Evolutionary conservation across 2,888 invertebrate genomes (phyloP).

Genomic region (Lepeophtheirus nordmannii): DNA sequence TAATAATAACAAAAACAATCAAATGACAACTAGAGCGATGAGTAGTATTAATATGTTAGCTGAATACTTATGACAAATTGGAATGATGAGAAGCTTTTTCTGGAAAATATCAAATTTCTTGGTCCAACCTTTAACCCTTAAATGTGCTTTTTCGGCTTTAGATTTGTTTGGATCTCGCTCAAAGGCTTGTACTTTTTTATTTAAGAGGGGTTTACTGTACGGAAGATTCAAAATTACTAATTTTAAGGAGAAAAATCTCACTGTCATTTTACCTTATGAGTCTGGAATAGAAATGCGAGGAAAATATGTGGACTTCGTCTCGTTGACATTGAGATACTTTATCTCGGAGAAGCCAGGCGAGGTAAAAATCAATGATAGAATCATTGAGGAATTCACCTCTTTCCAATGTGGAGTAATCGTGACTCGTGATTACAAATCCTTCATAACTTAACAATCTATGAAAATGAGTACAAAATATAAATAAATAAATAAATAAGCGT

Average conservation of each 20-base stretch:
- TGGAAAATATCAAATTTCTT: conserved; percentile 21
- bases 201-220: background rate
- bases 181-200: background rate
- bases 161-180: background rate
- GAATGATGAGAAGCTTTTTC: conserved; percentile 17
- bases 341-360: conserved; percentile 6
- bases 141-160: conserved; percentile 13
- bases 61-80: conserved; percentile 17
- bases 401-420: conserved; percentile 16
- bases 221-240: background rate
- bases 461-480: background rate
- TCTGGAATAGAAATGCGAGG: conserved; percentile 20
- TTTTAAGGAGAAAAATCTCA: background rate
- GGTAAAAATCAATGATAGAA: conserved; percentile 18
- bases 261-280: background rate
- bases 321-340: background rate
- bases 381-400: conserved; percentile 21
- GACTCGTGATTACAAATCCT: background rate
- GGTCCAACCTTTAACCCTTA: conserved; percentile 21
- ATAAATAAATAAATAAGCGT: background rate
- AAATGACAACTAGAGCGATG: background rate
- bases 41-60: background rate
- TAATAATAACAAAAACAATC: background rate
- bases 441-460: background rate
- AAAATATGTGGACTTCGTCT: conserved; percentile 17